These are phyloP conservation scores for Phrynosoma blainvillii DNA, from an alignment of 2,113 vertebrate species.

Conservation along the genomic window DNA sequence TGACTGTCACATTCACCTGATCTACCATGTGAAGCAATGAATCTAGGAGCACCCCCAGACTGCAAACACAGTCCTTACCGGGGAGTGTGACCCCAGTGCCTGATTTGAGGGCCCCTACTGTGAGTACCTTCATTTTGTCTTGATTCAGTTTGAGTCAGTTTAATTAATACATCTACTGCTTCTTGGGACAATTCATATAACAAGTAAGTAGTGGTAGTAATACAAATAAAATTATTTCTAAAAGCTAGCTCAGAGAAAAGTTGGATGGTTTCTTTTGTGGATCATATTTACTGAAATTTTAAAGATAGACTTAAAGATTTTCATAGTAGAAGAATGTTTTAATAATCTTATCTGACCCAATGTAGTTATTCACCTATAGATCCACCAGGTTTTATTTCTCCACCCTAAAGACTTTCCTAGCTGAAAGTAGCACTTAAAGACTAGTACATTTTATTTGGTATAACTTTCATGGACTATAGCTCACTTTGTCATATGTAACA, in stretches of 20 bases:
- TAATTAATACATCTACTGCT: background rate
- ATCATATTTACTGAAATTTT: background rate
- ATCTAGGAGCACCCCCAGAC: too few relatives aligned
- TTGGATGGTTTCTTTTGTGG: background rate
- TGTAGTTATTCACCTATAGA: background rate
- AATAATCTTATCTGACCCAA: background rate
- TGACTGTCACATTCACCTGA: too few relatives aligned
- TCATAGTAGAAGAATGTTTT: background rate
- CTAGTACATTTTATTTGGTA: background rate
- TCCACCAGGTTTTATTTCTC: too few relatives aligned
- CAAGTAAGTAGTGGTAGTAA: background rate
- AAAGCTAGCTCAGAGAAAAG: background rate
- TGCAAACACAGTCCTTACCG: too few relatives aligned
- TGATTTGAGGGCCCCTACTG: too few relatives aligned
- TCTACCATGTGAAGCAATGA: too few relatives aligned
- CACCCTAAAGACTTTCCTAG: background rate
- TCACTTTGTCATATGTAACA: background rate
- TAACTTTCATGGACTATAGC: too few relatives aligned
- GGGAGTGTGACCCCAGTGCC: too few relatives aligned
- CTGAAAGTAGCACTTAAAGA: background rate
- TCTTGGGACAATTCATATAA: background rate
- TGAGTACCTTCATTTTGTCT: too few relatives aligned
- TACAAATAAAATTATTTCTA: background rate
- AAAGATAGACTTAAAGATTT: background rate
- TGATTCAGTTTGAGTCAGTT: too few relatives aligned